Evolutionary conservation across 2,888 invertebrate species (phyloP), one percentile per base, ranked within the genome.

Genomic region (Apoderus coryli): DNA sequence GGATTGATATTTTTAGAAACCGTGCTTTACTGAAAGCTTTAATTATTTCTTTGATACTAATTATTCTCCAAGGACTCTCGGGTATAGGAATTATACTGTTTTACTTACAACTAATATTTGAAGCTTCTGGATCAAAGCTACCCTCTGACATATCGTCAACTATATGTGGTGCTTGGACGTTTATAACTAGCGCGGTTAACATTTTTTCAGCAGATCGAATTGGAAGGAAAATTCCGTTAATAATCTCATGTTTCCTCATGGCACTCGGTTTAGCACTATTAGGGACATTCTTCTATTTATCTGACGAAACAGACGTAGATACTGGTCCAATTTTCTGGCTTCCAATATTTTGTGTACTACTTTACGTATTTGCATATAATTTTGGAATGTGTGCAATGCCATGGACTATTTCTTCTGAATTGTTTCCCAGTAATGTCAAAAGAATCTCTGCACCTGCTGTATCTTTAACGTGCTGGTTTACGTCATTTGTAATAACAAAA

Each of bases 361-460:
- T 76, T 12, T 84, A 75, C 59, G 77, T 80, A 37, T 59, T 72
- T 28, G 69, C 75, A 0, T 43, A 35, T 37, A 4, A 45, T 65
- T 22, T 33, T 11, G 67, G 69, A 1, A 67, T 75, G 4, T n/a
- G 13, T 4, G 4, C 13, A 11, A 11, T 26, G 9, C 76, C 80
- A 0, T 82, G 82, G 82, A 75, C 80, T 0, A 70, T 84, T 16
- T 69, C 80, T 65, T 74, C 78, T 1, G 84, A 85, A 53, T 67
- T 84, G 56, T 74, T 88, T 53, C 72, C 86, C 14, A 59, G 72
- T 0, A 75, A 78, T 41, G 75, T 81, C 2, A 79, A 80, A 54
- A 69, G 76, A 0, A 60, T 68, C 12, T 79, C 78, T 0, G 72
- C 78, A 0, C 72, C 79, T 0, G 61, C 84, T 2, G 76, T 78